Evolutionary conservation across 1,140 invertebrate genomes (phyloP).

Genomic region (Chironomus striatipennis): DNA sequence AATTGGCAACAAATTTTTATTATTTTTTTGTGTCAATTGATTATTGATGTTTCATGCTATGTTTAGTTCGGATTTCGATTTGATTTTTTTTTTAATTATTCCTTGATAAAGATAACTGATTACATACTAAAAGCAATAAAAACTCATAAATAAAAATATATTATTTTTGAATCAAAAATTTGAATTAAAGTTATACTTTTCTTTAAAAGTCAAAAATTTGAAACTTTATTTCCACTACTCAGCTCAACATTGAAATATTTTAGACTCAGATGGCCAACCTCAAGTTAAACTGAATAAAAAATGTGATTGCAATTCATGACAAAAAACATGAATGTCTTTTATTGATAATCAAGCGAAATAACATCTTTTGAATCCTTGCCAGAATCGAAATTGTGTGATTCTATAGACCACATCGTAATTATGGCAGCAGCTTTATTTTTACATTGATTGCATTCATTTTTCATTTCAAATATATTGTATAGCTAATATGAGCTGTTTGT

Average conservation of each 20-base stretch:
- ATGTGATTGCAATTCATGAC: conserved; percentile 1
- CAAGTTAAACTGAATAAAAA: background rate
- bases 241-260: background rate
- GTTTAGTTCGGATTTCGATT: no score
- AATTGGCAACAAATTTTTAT: no score
- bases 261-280: background rate
- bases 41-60: no score
- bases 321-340: conserved; percentile 14
- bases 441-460: conserved; percentile 1
- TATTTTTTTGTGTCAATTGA: no score
- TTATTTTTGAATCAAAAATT: no score
- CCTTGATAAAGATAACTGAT: no score
- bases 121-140: no score
- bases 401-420: no score
- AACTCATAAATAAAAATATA: no score
- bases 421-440: background rate
- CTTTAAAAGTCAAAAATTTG: background rate
- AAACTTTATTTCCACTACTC: background rate
- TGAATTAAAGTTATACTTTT: no score
- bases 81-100: no score
- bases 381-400: background rate
- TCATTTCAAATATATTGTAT: background rate
- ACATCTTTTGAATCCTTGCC: background rate
- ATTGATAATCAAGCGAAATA: background rate
- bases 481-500: background rate